phyloP scores from a whole-genome alignment of 2,888 invertebrate species.

The Caprella mutica region DNA sequence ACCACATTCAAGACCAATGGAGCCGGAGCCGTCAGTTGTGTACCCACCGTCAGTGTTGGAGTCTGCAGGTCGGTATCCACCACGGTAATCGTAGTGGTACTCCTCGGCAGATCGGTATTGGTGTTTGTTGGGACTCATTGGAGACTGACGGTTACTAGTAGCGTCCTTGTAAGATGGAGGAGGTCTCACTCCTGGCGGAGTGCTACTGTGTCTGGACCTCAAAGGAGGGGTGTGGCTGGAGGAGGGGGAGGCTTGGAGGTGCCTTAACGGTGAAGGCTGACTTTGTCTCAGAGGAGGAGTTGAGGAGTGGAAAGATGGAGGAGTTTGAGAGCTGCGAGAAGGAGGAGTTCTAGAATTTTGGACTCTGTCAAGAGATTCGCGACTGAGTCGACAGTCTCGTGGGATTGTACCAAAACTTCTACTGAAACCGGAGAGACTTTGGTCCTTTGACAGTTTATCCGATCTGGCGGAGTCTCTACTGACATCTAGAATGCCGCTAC shows the following conservation, averaged over 20 bases:
- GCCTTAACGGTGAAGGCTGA: conserved; percentile 8
- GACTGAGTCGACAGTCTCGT: neutral
- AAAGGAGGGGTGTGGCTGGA: conserved; percentile 11
- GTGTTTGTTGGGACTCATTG: conserved; percentile 11
- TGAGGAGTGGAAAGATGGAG: conserved; percentile 3
- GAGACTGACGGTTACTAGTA: neutral
- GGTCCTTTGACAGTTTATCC: neutral
- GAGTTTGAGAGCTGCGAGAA: conserved; percentile 2
- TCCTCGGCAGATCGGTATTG: conserved; percentile 24
- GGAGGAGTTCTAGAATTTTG: neutral
- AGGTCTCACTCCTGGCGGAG: neutral
- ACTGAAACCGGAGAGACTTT: conserved; percentile 7
- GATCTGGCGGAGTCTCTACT: neutral
- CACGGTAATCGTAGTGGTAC: conserved; percentile 31
- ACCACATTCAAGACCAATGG: conserved; percentile 18
- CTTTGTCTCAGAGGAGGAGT: conserved; percentile 3
- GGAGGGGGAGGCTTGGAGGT: conserved; percentile 10
- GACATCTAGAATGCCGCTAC: neutral
- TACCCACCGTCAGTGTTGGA: conserved; percentile 22
- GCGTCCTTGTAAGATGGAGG: neutral
- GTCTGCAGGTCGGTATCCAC: conserved; percentile 26
- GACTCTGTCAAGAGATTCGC: neutral
- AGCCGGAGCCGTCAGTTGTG: conserved; percentile 30
- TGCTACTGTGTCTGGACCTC: neutral
- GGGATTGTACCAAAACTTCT: neutral